These are phyloP conservation scores for Notothenia coriiceps DNA, from an alignment of 2,113 vertebrate genomes.

Conservation along the genomic window DNA sequence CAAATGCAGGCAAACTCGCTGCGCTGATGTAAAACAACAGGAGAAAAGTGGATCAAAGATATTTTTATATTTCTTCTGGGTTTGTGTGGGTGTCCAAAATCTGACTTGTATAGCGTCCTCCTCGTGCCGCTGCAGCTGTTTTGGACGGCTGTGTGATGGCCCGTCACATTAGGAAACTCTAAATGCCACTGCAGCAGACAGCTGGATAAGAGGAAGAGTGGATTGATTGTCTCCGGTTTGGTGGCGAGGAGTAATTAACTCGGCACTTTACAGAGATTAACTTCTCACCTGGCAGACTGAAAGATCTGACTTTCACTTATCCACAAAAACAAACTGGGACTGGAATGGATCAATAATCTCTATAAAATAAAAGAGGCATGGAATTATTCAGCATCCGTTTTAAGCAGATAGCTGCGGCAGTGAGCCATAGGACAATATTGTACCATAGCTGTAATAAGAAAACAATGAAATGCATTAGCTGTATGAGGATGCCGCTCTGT, in stretches of 20 bases:
- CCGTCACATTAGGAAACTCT: slow-evolving; percentile 53
- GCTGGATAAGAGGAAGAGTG: slow-evolving; percentile 50
- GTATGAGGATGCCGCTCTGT: background rate
- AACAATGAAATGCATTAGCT: background rate
- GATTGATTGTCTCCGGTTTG: slow-evolving; percentile 69
- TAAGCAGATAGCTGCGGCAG: background rate
- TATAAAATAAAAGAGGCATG: slow-evolving; percentile 12
- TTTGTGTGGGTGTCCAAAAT: slow-evolving; percentile 48
- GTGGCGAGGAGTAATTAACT: slow-evolving; percentile 71
- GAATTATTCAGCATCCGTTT: slow-evolving; percentile 13
- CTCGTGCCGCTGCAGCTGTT: slow-evolving; percentile 44
- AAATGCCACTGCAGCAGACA: slow-evolving; percentile 51
- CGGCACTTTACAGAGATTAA: slow-evolving; percentile 74
- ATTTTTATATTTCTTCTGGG: slow-evolving; percentile 27
- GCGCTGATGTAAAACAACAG: slow-evolving; percentile 12
- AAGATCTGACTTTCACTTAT: slow-evolving; percentile 54
- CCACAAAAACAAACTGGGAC: slow-evolving; percentile 24
- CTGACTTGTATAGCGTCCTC: slow-evolving; percentile 24
- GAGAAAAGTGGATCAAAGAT: background rate
- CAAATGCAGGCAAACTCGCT: slow-evolving; percentile 23
- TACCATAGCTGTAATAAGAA: slow-evolving; percentile 1
- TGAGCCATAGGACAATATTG: background rate
- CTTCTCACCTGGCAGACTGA: slow-evolving; percentile 73
- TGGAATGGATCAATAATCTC: slow-evolving; percentile 30
- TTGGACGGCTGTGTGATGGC: slow-evolving; percentile 44